Base-by-base conservation (phyloP, 2,797 vertebrate species). In the Pteronotus mesoamericanus region DNA sequence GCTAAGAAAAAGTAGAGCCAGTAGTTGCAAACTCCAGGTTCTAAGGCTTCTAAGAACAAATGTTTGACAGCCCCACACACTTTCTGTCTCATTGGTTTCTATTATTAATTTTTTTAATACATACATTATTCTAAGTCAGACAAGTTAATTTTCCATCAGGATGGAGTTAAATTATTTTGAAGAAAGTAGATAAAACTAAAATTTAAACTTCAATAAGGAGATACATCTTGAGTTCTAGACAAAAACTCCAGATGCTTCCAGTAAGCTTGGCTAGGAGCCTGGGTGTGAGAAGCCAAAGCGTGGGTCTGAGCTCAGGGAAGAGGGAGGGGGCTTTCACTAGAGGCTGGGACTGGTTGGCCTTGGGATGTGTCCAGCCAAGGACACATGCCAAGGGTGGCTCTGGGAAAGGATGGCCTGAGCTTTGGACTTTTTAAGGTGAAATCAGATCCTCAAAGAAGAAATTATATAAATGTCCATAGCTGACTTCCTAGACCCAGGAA, bases 151-250 rank as follows among this genome's bases (percentile, higher is more conserved):
- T 83, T 80, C 57, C 94, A 71, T 39, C 69, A 93, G 48, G 10
- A 80, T 53, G 4, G 32, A 24, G 16, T 92, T 85, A 68, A 46
- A 26, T 61, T 80, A 29, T 82, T 69, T 78, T 37, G 78, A 22
- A 94, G 64, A 90, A 85, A 72, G 51, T 5, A 90, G 82, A 80
- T 69, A 87, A 90, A 92, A 69, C n/a, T 15, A 77, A 88, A 96
- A 5, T 85, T 44, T 95, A 59, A 87, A 86, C 34, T 82, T 94
- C 74, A 75, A 32, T 84, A 69, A 78, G 46, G 44, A 94, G 32
- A 74, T 37, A 14, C 53, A 94, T 55, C 57, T 90, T 74, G 64
- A 92, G 29, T 94, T 86, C 55, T 90, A 78, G 46, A 95, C 18
- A 39, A 85, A 77, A n/a, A 61, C 18, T 77, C 44, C 46, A 68